A percentile compares a stretch with the other conserved stretches of the same genome.
Evolutionary conservation across 2,113 vertebrate genomes (phyloP).

Genomic region (Todiramphus chloris): DNA sequence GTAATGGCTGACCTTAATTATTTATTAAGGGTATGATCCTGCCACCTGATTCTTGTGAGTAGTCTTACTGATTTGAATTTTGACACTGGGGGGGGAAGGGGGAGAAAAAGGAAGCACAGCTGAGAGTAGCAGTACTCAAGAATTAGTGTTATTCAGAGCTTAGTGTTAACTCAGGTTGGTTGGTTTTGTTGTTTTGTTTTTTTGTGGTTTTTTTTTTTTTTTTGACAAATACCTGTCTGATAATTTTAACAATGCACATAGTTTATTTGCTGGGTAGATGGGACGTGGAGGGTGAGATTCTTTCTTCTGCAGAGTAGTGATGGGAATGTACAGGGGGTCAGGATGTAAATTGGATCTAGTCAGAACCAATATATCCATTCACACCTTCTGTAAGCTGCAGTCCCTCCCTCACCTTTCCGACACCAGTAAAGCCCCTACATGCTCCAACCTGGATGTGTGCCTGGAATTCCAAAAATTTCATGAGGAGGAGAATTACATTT

Average conservation of each 20-base stretch:
- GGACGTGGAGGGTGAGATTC: rapidly evolving
- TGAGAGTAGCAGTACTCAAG: not conserved
- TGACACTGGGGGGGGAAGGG: not conserved
- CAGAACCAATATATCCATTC: not conserved
- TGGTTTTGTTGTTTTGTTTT: not conserved
- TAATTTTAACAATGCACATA: not conserved
- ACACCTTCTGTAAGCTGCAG: not conserved
- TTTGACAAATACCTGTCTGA: not conserved
- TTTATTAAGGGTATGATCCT: not conserved
- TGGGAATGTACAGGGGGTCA: not conserved
- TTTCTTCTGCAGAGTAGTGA: not conserved
- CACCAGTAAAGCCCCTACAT: not conserved
- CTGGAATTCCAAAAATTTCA: slow-evolving; percentile 37
- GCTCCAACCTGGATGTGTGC: not conserved
- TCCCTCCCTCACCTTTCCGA: not conserved
- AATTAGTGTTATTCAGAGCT: not conserved
- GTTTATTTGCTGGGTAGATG: not conserved
- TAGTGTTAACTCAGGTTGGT: not conserved
- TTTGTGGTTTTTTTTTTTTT: not conserved
- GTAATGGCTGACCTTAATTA: not conserved
- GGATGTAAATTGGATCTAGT: not conserved
- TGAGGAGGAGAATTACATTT: slow-evolving; percentile 17
- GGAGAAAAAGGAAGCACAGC: not conserved
- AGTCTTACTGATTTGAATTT: not conserved
- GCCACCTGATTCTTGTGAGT: not conserved